Evolutionary conservation across 1,140 invertebrate genomes (phyloP).

Genomic region (Mycetomoellerius zeteki): DNA sequence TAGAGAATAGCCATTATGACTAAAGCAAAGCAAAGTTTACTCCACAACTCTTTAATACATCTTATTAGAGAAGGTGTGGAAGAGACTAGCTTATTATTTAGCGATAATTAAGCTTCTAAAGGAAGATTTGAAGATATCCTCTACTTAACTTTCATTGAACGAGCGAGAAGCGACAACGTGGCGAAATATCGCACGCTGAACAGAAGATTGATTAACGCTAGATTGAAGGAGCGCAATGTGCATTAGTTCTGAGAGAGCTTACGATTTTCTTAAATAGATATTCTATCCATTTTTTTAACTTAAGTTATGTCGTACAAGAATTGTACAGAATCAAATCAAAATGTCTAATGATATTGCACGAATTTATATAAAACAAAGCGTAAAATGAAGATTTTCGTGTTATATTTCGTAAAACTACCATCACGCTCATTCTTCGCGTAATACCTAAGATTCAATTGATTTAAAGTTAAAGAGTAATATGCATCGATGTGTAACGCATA

Average conservation of each 20-base stretch:
- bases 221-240: slow-evolving; percentile 22
- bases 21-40: slow-evolving; percentile 35
- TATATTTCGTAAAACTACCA: no score
- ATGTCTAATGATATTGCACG: not conserved
- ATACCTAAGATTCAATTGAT: not conserved
- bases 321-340: not conserved
- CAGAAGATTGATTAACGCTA: slow-evolving; percentile 69
- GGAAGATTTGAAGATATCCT: slow-evolving; percentile 47
- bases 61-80: slow-evolving; percentile 44
- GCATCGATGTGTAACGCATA: not conserved
- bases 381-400: slow-evolving; percentile 3
- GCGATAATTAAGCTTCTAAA: slow-evolving; percentile 75
- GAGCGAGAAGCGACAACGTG: slow-evolving; percentile 31
- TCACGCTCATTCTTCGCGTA: no score
- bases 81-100: slow-evolving; percentile 73
- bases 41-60: slow-evolving; percentile 55
- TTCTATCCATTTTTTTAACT: not conserved
- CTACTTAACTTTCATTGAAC: slow-evolving; percentile 67
- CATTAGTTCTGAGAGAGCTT: not conserved
- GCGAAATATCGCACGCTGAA: slow-evolving; percentile 61
- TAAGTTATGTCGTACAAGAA: not conserved
- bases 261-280: slow-evolving; percentile 25
- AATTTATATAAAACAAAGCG: not conserved
- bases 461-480: not conserved
- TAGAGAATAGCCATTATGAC: slow-evolving; percentile 56